Base-by-base conservation (phyloP, 2,797 vertebrate species). In the Gadopsis marmoratus region DNA sequence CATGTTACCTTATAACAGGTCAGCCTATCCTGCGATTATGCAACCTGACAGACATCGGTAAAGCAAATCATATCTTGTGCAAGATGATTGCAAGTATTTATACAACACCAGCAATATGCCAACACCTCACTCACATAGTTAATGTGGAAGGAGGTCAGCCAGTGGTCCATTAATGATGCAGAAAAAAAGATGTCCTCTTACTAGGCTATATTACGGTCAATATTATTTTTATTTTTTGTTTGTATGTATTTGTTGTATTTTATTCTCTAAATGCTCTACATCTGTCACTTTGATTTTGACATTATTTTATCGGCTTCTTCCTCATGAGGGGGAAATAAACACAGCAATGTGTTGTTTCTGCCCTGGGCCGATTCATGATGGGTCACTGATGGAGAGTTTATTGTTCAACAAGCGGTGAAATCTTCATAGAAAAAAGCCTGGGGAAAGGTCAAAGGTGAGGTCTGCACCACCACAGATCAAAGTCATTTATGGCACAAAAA, bases 21-120 rank as follows among this genome's bases (percentile, higher is more conserved):
- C 83, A 81, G 58, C 23, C 68, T 59, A 50, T 79, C 37, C 64
- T 63, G 64, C 45, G 61, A 85, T 92, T 88, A 90, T 87, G 71
- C 71, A 91, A 92, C 67, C 73, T 78, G 83, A 87, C 85, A 90
- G 86, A 86, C 82, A 87, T 82, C 79, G 88, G 78, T 90, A 85
- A 89, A 89, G 73, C n/a, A 87, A 84, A 90, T 85, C 68, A 86
- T 79, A 80, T 75, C 60, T 41, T 64, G 51, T 45, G 41, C 50
- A 75, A 71, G 68, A 86, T 71, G 66, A 79, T 81, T 71, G n/a
- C n/a, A 16, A 62, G 75, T 72, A 85, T 88, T 86, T 82, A 80
- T 64, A 69, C 51, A 62, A 23, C 76, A 87, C 21, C 53, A 53
- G 70, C 70, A 82, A 62, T 80, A 85, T 82, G 81, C 50, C 68